Evolutionary conservation across 2,113 vertebrate species (phyloP), one percentile per base, ranked within the genome.

Genomic region (Perccottus glenii): DNA sequence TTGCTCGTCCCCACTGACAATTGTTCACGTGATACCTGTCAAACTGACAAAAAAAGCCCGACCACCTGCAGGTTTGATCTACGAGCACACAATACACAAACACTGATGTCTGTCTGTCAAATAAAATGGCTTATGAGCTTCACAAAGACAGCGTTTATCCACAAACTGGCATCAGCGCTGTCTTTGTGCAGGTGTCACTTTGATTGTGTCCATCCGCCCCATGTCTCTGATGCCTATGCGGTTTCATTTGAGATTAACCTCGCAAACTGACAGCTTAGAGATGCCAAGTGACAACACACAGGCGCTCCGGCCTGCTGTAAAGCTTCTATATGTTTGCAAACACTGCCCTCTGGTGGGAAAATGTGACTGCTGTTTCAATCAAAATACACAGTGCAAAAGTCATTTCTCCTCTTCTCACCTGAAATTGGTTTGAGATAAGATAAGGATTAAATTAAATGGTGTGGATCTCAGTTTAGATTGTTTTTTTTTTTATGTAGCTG

Each of bases 291-390:
- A 50, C 48, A 50, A 50, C 16, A 50, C 15, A 50, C 5, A 16
- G 16, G 16, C 10, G 16, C 9, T 50, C 11, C 27, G 48, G 8
- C 0, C 51, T 5, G 46, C 3, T 9, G 43, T 3, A 5, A 16
- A 6, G 46, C 2, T 2, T 40, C 32, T 1, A 33, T 14, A 59
- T 5, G 2, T 60, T 45, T 15, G 73, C 33, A 58, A 59, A 81
- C 69, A 77, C 3, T 71, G 86, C 79, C 66, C 69, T 62, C 86
- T 81, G 59, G 72, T 84, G 86, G 71, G 8, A 7, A 32, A 1
- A 0, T 11, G 40, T 5, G 4, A 11, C 47, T 15, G 14, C 12
- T 11, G 38, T 4, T 32, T 42, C 14, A 9, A n/a, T 46, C 42
- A 40, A 40, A 40, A 40, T 40, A 1, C 1, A 40, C 38, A 27